Evolutionary conservation across 2,797 vertebrate species (phyloP).

Genomic region (Dromococcyx pavoninus): DNA sequence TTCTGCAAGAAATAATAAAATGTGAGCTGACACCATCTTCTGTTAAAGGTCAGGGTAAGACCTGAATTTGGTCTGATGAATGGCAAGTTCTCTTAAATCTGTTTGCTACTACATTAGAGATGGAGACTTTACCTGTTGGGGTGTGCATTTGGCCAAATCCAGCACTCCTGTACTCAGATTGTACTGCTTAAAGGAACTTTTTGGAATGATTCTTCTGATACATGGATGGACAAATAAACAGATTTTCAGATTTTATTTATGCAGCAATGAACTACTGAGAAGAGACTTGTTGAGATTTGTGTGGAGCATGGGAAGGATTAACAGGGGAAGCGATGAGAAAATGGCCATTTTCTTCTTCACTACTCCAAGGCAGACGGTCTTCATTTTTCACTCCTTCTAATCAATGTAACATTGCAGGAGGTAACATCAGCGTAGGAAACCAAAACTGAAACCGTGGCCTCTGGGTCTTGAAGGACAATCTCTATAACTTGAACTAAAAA

Average conservation of each 20-base stretch:
- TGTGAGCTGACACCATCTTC: background rate
- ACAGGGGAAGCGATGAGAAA: background rate
- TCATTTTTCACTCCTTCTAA: background rate
- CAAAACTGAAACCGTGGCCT: background rate
- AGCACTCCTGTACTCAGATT: background rate
- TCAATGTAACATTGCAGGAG: background rate
- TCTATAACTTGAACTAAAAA: background rate
- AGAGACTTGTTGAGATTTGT: background rate
- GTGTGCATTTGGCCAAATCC: background rate
- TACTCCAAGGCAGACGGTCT: background rate
- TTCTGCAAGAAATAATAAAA: background rate
- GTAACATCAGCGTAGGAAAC: background rate
- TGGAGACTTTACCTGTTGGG: background rate
- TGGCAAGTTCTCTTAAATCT: background rate
- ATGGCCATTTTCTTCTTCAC: background rate
- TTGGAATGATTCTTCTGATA: background rate
- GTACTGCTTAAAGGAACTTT: background rate
- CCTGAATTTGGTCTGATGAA: background rate
- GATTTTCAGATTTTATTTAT: background rate
- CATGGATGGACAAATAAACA: background rate
- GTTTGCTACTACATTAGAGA: background rate
- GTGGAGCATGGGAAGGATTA: background rate
- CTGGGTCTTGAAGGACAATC: background rate
- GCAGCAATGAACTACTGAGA: background rate
- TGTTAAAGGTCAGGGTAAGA: background rate